Evolutionary conservation across 1,140 invertebrate genomes (phyloP).

Genomic region (Sinonovacula constricta): DNA sequence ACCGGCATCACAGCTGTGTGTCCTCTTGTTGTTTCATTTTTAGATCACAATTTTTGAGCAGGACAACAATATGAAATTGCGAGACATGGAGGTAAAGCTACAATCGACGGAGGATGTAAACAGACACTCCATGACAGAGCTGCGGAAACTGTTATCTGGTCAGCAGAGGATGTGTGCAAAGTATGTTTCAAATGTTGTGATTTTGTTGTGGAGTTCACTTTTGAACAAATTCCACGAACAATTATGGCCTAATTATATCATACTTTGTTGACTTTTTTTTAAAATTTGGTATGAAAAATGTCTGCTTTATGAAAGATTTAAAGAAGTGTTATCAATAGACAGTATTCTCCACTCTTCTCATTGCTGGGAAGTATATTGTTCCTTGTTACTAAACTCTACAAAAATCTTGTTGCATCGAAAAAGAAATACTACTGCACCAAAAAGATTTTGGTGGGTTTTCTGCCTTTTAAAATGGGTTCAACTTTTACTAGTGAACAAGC

Average conservation of each 20-base stretch:
- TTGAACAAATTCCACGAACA: not conserved
- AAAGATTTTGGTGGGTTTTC: too few species aligned
- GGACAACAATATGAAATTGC: conserved; percentile 66
- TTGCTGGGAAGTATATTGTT: too few species aligned
- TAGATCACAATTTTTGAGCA: conserved; percentile 74
- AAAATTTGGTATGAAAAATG: too few species aligned
- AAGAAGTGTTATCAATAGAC: too few species aligned
- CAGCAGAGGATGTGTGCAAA: conserved; percentile 77
- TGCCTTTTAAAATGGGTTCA: too few species aligned
- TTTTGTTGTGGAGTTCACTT: not conserved
- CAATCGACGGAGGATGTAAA: conserved; percentile 75
- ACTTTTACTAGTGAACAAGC: too few species aligned
- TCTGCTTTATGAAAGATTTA: too few species aligned
- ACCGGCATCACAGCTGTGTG: too few species aligned
- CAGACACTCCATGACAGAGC: conserved; percentile 68
- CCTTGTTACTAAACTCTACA: too few species aligned
- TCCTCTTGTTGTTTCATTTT: conserved; percentile 6
- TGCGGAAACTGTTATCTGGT: conserved; percentile 71
- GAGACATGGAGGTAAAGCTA: conserved; percentile 73
- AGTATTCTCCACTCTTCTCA: too few species aligned
- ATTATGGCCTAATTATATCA: not conserved
- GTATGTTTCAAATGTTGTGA: conserved; percentile 58
- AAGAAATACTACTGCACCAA: too few species aligned
- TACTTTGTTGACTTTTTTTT: not conserved
- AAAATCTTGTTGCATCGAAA: too few species aligned